These are phyloP conservation scores for Verasper variegatus DNA, from an alignment of 2,113 vertebrate species.

Conservation along the genomic window DNA sequence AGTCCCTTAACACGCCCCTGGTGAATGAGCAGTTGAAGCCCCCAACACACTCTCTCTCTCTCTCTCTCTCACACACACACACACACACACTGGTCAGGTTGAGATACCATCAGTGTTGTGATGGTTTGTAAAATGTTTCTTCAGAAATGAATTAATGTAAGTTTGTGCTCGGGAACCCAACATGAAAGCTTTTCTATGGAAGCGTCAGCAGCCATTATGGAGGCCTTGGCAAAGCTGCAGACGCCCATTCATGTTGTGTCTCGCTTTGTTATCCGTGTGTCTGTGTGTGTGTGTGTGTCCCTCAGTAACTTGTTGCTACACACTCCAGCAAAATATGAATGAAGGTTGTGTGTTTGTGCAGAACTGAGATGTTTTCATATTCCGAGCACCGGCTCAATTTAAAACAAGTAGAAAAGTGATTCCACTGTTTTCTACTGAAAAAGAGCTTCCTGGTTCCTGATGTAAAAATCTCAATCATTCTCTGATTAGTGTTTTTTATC, in stretches of 20 bases:
- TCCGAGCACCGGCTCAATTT: no score
- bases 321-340: slow-evolving; percentile 28
- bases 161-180: slow-evolving; percentile 26
- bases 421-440: no score
- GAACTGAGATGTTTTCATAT: no score
- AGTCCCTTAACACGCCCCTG: no score
- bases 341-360: slow-evolving; percentile 9
- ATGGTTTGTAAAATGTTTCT: slow-evolving; percentile 3
- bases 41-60: neutral
- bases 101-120: slow-evolving; percentile 4
- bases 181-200: slow-evolving; percentile 44
- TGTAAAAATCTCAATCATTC: no score
- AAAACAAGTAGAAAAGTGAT: no score
- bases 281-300: neutral
- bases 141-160: slow-evolving; percentile 17
- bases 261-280: slow-evolving; percentile 14
- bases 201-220: slow-evolving; percentile 14
- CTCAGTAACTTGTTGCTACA: neutral
- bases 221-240: slow-evolving; percentile 24
- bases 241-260: slow-evolving; percentile 41
- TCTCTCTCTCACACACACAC: neutral
- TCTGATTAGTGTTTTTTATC: no score
- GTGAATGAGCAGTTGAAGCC: no score
- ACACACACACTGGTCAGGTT: neutral
- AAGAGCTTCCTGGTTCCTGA: no score